These are phyloP conservation scores for Synergus itoensis DNA, from an alignment of 2,888 invertebrate species.

Conservation along the genomic window DNA sequence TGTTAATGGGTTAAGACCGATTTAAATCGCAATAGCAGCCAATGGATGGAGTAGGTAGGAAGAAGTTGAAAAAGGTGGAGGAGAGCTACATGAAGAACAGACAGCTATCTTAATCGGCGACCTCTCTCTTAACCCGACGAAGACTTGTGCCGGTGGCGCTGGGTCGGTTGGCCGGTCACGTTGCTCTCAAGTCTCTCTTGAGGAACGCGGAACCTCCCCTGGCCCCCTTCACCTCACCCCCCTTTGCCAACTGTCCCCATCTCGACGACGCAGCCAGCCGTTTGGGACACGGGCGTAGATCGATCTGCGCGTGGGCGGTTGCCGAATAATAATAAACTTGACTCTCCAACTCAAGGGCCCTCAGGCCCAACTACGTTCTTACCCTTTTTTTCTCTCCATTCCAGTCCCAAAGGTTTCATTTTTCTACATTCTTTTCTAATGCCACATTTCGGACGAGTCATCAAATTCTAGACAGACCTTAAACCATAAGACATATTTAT, in stretches of 20 bases:
- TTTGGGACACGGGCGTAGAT: slow-evolving; percentile 57
- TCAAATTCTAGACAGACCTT: background rate
- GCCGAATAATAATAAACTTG: slow-evolving; percentile 72
- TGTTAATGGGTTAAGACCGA: slow-evolving; percentile 31
- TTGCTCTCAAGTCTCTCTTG: slow-evolving; percentile 43
- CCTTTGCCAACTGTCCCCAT: slow-evolving; percentile 22
- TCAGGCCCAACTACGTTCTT: slow-evolving; percentile 45
- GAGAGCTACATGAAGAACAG: slow-evolving; percentile 54
- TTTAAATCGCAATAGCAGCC: slow-evolving; percentile 28
- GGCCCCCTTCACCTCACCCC: background rate
- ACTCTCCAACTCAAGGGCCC: slow-evolving; percentile 50
- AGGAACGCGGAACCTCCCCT: slow-evolving; percentile 45
- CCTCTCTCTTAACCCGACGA: slow-evolving; percentile 68
- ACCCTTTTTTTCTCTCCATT: slow-evolving; percentile 49
- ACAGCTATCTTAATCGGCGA: slow-evolving; percentile 73
- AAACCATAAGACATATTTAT: background rate
- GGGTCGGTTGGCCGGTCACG: slow-evolving; percentile 52
- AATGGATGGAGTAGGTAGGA: slow-evolving; percentile 43
- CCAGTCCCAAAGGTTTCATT: background rate
- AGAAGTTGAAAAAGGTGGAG: slow-evolving; percentile 49
- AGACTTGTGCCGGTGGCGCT: slow-evolving; percentile 56
- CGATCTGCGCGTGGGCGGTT: slow-evolving; percentile 71
- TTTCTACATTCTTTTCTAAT: slow-evolving; percentile 2
- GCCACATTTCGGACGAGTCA: background rate
- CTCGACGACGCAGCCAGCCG: slow-evolving; percentile 34